Evolutionary conservation across 2,797 vertebrate species (phyloP).

Genomic region (Chromis chromis): DNA sequence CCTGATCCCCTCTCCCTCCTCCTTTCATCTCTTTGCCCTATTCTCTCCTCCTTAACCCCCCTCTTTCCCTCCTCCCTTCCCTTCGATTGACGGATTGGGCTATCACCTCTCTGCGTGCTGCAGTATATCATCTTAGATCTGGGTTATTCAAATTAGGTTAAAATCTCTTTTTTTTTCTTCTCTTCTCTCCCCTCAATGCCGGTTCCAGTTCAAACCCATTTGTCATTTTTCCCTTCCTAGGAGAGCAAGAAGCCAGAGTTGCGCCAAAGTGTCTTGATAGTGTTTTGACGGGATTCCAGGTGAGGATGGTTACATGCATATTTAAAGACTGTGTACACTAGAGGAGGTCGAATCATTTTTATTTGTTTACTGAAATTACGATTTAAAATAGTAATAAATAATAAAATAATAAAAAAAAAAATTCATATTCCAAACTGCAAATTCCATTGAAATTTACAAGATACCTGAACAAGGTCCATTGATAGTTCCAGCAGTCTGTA

Average conservation of each 20-base stretch:
- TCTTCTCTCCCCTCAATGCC: background rate
- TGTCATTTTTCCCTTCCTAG: slow-evolving; percentile 50
- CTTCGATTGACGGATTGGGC: slow-evolving; percentile 66
- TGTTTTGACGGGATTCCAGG: slow-evolving; percentile 51
- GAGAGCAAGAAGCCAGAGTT: slow-evolving; percentile 17
- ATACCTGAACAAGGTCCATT: too few species aligned
- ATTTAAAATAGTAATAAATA: background rate
- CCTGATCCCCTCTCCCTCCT: slow-evolving; percentile 58
- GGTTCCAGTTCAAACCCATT: slow-evolving; percentile 62
- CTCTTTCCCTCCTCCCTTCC: background rate
- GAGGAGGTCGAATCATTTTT: background rate
- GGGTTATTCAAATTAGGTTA: slow-evolving; percentile 79
- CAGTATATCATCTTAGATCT: slow-evolving; percentile 70
- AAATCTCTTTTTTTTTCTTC: slow-evolving; percentile 54
- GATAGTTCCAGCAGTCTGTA: too few species aligned
- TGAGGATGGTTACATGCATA: slow-evolving; percentile 14
- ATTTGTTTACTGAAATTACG: background rate
- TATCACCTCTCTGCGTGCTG: slow-evolving; percentile 56
- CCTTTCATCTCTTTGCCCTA: slow-evolving; percentile 66
- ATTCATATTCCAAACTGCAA: background rate
- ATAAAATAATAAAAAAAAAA: too few species aligned
- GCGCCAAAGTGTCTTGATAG: slow-evolving; percentile 40
- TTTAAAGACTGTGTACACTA: background rate
- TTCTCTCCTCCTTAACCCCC: slow-evolving; percentile 56
- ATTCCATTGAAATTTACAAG: too few species aligned